Conservation (phyloP, 2,797 vertebrate species). For the Mus minutoides region DNA sequence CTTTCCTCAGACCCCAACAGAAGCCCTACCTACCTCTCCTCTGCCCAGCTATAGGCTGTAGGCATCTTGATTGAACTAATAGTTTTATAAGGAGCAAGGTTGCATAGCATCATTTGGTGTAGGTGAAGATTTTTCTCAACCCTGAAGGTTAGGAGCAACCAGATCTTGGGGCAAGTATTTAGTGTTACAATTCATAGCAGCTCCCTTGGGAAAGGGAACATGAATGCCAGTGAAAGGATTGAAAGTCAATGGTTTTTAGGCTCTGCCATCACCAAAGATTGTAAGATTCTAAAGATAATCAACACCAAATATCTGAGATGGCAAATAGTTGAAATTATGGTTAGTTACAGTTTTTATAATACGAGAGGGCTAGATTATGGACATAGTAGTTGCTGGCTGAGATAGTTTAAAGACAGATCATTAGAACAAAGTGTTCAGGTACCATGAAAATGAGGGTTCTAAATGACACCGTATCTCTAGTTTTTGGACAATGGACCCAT, state of each 20-base stretch:
- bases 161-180: neutral
- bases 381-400: neutral
- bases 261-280: neutral
- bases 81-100: neutral
- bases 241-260: neutral
- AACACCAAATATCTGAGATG: neutral
- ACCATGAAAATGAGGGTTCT: neutral
- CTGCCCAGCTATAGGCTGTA: neutral
- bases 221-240: neutral
- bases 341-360: constrained; percentile 14
- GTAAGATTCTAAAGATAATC: neutral
- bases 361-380: neutral
- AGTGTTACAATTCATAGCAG: neutral
- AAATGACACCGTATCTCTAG: neutral
- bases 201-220: neutral
- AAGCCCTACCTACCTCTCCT: neutral
- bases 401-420: neutral
- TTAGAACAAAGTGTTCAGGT: neutral
- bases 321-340: neutral
- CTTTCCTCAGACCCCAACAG: neutral
- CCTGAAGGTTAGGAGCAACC: neutral
- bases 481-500: neutral
- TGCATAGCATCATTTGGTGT: neutral
- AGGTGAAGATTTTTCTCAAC: neutral
- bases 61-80: neutral